Conservation (phyloP, 2,797 vertebrate genomes). For the Rhinichthys osculus region DNA sequence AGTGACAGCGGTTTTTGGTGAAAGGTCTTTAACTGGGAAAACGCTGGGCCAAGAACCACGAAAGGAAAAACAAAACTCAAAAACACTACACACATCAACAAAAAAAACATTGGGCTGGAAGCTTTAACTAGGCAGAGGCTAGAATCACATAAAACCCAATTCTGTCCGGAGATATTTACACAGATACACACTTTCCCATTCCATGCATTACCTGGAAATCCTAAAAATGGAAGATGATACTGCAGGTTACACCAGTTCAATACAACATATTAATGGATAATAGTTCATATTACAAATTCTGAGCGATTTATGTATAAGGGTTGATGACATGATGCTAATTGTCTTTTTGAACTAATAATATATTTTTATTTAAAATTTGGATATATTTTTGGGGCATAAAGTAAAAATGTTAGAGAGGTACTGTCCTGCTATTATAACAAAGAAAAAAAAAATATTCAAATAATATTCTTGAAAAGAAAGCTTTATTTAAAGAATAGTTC, state of each 20-base stretch:
- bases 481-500: not conserved
- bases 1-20: slow-evolving; percentile 47
- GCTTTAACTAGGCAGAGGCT: not conserved
- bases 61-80: slow-evolving; percentile 25
- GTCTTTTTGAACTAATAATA: not conserved
- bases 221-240: not conserved
- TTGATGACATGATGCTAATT: not conserved
- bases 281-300: not conserved
- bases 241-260: not conserved
- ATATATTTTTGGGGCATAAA: not conserved
- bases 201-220: not conserved
- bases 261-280: not conserved
- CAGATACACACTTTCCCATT: not conserved
- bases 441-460: too few relatives aligned
- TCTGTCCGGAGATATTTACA: not conserved
- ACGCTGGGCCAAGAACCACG: not conserved
- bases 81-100: slow-evolving; percentile 41
- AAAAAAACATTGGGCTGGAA: slow-evolving; percentile 8
- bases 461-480: not conserved
- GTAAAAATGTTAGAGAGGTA: not conserved
- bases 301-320: not conserved
- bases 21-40: slow-evolving; percentile 31
- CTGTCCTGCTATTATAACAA: not conserved
- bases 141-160: not conserved
- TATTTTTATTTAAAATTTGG: not conserved